Evolutionary conservation across 2,113 vertebrate species (phyloP).

Genomic region (Pseudonaja textilis): DNA sequence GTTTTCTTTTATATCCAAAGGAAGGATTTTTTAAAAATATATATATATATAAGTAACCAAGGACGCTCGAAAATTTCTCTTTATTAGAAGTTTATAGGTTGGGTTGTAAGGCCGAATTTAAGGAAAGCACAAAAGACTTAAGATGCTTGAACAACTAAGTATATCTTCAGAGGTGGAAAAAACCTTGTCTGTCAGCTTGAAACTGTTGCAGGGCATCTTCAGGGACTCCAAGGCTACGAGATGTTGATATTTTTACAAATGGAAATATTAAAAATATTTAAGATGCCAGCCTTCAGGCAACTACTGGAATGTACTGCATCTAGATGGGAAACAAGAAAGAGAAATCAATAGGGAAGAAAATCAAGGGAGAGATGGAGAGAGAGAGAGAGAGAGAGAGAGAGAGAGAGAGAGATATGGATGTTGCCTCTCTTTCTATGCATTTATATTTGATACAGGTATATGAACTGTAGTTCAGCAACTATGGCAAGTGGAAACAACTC

Average conservation of each 20-base stretch:
- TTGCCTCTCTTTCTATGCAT: not conserved
- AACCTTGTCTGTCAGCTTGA: not conserved
- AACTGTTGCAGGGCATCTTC: not conserved
- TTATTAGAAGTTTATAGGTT: slow-evolving; percentile 43
- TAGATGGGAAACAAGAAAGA: slow-evolving; percentile 24
- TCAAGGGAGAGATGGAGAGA: too few relatives aligned
- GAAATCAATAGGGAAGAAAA: not conserved
- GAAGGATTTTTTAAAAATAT: not conserved
- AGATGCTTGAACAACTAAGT: rapidly evolving
- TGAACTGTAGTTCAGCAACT: not conserved
- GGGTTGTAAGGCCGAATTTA: not conserved
- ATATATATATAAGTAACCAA: not conserved
- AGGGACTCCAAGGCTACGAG: not conserved
- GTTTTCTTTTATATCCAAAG: not conserved
- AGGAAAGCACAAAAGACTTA: slow-evolving; percentile 1
- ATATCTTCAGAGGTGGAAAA: not conserved
- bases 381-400: too few relatives aligned
- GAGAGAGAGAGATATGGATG: rapidly evolving
- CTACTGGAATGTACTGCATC: rapidly evolving
- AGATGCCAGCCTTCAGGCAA: slow-evolving; percentile 62
- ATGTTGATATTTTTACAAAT: slow-evolving; percentile 18
- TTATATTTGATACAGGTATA: not conserved
- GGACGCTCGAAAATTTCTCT: slow-evolving; percentile 18
- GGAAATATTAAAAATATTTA: slow-evolving; percentile 59
- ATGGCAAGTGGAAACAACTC: not conserved